Evolutionary conservation across 2,113 vertebrate species (phyloP), one percentile per base, ranked within the genome.

Genomic region (Equus przewalskii): DNA sequence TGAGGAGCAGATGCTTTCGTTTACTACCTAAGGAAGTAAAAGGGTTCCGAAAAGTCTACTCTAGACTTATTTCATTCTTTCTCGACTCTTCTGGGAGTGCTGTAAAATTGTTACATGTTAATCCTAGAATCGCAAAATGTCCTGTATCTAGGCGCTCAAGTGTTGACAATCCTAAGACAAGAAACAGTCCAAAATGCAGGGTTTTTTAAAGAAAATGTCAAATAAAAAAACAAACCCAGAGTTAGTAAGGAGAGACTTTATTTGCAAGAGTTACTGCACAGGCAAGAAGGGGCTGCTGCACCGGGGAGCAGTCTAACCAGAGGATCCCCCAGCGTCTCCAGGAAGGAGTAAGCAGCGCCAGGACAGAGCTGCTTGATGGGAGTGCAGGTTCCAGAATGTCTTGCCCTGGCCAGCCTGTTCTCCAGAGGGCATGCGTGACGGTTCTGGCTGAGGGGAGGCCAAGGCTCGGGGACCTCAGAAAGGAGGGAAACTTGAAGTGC

Each of bases 71-170:
- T 67, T 72, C 30, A 11, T 79, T 78, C 30, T 89, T 44, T 95
- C 41, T 72, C 65, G 8, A 36, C 14, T 46, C 90, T 79, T 85
- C 33, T 51, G 41, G 36, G 56, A 70, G 14, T 65, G 30, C 36
- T 84, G 7, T 72, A 30, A 86, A 73, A 93, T 81, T 83, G 79
- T 36, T 89, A 79, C 70, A 72, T n/a, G 72, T 95, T 89, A 89
- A 85, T 86, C 81, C 51, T 93, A 60, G 72, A 73, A 60, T 67
- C 58, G 79, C 46, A 93, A 51, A 86, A n/a, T 14, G 28, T 76
- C n/a, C 5, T 64, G 3, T 83, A 28, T 54, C 33, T 65, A 67
- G 72, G 33, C 72, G 64, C 16, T 82, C 3, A 76, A 86, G 15
- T 94, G 58, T 60, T 72, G n/a, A 10, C 72, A 49, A 6, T 93